Evolutionary conservation across 2,888 invertebrate genomes (phyloP), one percentile per base, ranked within the genome.

Genomic region (Trissolcus brochymenae): DNA sequence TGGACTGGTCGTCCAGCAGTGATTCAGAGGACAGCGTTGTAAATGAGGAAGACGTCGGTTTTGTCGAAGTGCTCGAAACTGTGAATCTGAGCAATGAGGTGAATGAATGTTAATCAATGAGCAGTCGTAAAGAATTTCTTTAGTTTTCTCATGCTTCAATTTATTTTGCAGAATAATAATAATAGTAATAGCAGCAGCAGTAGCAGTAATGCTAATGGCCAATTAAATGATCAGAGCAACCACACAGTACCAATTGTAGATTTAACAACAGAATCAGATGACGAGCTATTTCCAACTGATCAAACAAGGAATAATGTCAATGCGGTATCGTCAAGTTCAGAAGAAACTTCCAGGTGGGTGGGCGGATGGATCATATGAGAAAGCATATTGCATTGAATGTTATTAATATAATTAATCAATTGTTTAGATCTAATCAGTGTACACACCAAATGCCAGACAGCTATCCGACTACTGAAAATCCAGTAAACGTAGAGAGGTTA

Each of bases 1-100:
- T 95, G 51, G 94, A 95, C 87, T 95, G 95, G 93, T 91, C 94
- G 0, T 92, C 92, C 0, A 91, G 91, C 79, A 92, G 92, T 6
- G 92, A 92, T 6, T 90, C 90, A 66, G 73, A 77, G 6, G 67
- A 72, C 9, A 91, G 91, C 80, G 92, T 92, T 59, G 91, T 90
- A 46, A 91, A 91, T 75, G 93, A 93, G 83, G 94, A 93, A 81
- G 93, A 93, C 85, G 25, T 25, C 25, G 85, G 82, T 7, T 85
- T 86, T 6, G 82, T 87, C 51, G 92, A 91, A 84, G 89, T 92
- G n/a, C 85, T 91, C 41, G 86, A 81, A 62, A 86, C 87, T 59
- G 83, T 87, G 25, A 86, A 85, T 80, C 82, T 79, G 53, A 84
- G 82, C 78, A 80, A 81, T 51, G 82, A 84, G 73, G 87, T 87